phyloP scores from a whole-genome alignment of 2,797 vertebrate genomes.

The Chromis chromis region DNA sequence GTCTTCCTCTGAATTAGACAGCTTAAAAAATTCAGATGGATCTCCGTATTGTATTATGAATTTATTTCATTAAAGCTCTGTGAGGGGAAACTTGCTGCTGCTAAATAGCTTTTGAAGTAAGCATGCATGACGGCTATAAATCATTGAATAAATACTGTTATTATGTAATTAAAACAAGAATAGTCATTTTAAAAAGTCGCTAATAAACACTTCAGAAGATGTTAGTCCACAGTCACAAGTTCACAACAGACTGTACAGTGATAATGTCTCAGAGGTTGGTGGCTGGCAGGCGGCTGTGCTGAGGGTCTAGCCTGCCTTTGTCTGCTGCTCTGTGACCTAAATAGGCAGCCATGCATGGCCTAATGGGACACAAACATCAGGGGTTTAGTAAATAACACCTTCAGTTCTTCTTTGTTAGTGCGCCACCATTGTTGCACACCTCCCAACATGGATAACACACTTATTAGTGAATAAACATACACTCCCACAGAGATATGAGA shows the following conservation, averaged over 20 bases:
- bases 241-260: constrained; percentile 3
- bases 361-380: constrained; percentile 76
- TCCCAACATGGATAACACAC: constrained; percentile 15
- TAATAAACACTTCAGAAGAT: constrained; percentile 2
- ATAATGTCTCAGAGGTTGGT: constrained; percentile 43
- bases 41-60: constrained; percentile 3
- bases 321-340: constrained; percentile 82
- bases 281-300: constrained; percentile 43
- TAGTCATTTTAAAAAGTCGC: neutral
- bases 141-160: neutral
- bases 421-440: constrained; percentile 24
- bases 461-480: constrained; percentile 10
- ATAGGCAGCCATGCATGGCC: constrained; percentile 76
- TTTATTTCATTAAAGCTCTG: constrained; percentile 23
- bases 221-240: constrained; percentile 1
- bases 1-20: neutral
- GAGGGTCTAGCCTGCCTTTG: constrained; percentile 66
- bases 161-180: neutral
- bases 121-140: no score
- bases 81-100: neutral
- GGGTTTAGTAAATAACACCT: constrained; percentile 74
- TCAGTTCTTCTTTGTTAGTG: constrained; percentile 65
- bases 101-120: neutral
- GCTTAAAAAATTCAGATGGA: neutral
- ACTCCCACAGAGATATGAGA: neutral